These are phyloP conservation scores for Amorpha juglandis DNA, from an alignment of 2,888 invertebrate species.

Conservation along the genomic window DNA sequence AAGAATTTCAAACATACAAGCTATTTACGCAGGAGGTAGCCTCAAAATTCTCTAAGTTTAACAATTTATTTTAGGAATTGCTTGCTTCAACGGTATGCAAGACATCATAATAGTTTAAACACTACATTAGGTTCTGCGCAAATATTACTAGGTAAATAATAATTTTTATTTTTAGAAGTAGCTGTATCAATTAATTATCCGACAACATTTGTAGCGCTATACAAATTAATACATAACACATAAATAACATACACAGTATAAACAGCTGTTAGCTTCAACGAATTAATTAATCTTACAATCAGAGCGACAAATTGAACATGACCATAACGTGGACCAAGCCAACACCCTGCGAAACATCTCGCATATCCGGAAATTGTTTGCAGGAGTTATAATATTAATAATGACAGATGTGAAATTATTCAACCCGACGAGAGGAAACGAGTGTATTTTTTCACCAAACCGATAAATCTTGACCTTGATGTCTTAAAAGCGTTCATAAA, in stretches of 20 bases:
- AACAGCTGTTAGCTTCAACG: background rate
- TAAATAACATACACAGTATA: background rate
- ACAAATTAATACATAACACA: background rate
- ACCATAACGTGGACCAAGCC: background rate
- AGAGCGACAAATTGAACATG: background rate
- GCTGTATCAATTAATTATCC: background rate
- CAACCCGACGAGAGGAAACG: constrained; percentile 13
- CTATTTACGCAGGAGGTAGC: background rate
- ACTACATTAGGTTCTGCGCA: background rate
- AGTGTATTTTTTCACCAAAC: constrained; percentile 20
- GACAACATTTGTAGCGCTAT: background rate
- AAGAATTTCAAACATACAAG: background rate
- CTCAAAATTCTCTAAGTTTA: background rate
- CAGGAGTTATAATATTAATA: constrained; percentile 8
- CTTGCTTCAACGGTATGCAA: too few relatives aligned
- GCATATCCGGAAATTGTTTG: background rate
- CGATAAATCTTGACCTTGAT: constrained; percentile 24
- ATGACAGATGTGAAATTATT: constrained; percentile 20
- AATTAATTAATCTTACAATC: background rate
- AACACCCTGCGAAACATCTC: background rate
- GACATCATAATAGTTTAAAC: background rate
- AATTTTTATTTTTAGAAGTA: background rate
- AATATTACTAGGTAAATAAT: background rate
- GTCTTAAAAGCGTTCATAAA: constrained; percentile 21
- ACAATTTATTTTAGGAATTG: too few relatives aligned